These are phyloP conservation scores for Aviceda subcristata DNA, from an alignment of 2,113 vertebrate genomes.

Conservation along the genomic window DNA sequence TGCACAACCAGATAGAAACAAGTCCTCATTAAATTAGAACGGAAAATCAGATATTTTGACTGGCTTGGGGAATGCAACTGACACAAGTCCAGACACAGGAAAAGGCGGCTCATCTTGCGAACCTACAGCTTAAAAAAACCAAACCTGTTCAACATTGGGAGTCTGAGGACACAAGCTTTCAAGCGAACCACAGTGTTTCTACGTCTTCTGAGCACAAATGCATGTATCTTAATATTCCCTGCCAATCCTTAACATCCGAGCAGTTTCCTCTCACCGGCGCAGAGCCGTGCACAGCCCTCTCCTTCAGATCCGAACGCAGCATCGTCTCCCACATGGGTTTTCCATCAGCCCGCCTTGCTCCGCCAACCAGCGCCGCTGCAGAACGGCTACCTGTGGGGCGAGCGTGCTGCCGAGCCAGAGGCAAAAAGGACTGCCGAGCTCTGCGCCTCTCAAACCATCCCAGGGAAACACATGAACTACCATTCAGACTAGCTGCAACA, in stretches of 20 bases:
- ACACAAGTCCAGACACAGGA: neutral
- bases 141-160: rapidly evolving
- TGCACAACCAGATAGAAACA: neutral
- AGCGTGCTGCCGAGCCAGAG: neutral
- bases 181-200: neutral
- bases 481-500: neutral
- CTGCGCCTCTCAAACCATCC: neutral
- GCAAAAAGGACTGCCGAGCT: neutral
- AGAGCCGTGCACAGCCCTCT: neutral
- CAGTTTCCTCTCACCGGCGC: neutral
- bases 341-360: neutral
- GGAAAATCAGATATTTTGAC: neutral
- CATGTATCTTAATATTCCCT: neutral
- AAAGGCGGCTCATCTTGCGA: neutral
- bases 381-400: neutral
- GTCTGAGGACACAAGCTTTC: neutral
- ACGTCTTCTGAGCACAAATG: neutral
- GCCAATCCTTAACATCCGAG: neutral
- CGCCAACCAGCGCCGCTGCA: neutral
- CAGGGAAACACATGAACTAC: neutral
- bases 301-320: neutral
- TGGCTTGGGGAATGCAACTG: neutral
- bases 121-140: rapidly evolving
- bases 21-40: rapidly evolving
- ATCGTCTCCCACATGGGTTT: neutral